These are phyloP conservation scores for Anadara kagoshimensis DNA, from an alignment of 1,140 invertebrate species.

Conservation along the genomic window DNA sequence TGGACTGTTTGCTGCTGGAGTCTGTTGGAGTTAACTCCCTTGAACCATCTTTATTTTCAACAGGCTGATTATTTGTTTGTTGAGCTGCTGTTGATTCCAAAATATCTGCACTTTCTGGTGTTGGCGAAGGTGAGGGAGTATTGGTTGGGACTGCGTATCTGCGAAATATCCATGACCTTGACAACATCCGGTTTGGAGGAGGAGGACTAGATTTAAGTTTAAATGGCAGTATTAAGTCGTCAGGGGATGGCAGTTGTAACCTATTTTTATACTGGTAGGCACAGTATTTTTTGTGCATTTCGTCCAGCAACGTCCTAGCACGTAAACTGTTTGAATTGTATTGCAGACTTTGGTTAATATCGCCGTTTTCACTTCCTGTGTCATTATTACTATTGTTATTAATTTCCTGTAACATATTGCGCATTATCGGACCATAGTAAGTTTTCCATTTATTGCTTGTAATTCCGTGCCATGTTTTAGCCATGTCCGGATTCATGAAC, in stretches of 20 bases:
- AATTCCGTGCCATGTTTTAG: constrained; percentile 55
- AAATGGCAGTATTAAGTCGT: not conserved
- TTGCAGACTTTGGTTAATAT: constrained; percentile 26
- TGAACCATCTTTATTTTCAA: constrained; percentile 5
- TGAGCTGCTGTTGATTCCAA: constrained; percentile 27
- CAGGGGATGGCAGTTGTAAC: constrained; percentile 6
- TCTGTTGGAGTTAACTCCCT: constrained; percentile 28
- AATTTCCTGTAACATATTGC: constrained; percentile 35
- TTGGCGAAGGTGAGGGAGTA: not conserved
- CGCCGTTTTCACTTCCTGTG: not conserved
- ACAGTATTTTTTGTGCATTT: constrained; percentile 59
- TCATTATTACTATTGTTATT: constrained; percentile 8
- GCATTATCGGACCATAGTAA: constrained; percentile 47
- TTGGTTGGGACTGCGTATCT: constrained; percentile 30
- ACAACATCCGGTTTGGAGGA: constrained; percentile 42
- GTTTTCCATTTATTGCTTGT: constrained; percentile 49
- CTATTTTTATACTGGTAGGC: constrained; percentile 49
- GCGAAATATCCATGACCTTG: constrained; percentile 33
- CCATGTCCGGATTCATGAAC: constrained; percentile 50
- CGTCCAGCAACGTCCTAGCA: constrained; percentile 41
- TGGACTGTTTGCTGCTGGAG: not conserved
- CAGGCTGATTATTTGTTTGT: too few species aligned
- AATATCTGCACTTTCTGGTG: constrained; percentile 4
- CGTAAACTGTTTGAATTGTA: constrained; percentile 38
- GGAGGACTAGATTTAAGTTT: constrained; percentile 40